Conservation (phyloP, 30 jellyfish, hydroid and myxozoan species). For the Nemopilema nomurai region DNA sequence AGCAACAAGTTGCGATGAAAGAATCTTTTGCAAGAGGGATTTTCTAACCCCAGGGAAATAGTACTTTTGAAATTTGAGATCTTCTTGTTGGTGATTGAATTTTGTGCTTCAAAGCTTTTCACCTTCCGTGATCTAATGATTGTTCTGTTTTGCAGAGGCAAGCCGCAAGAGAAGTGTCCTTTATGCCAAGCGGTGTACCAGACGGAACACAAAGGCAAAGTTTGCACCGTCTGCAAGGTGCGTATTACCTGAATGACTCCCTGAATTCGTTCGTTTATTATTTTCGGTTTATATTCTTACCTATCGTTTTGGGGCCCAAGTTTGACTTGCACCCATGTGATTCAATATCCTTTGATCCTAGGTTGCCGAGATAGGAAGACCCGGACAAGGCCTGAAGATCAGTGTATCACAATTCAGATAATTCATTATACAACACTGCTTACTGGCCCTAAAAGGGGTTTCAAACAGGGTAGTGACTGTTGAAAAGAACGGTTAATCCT, state of each 20-base stretch:
- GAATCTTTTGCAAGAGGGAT: no score
- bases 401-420: slow-evolving; percentile 53
- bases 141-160: slow-evolving; percentile 68
- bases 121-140: no score
- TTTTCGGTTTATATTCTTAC: no score
- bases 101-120: background rate
- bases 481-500: background rate
- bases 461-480: background rate
- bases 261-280: no score
- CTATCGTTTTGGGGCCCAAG: no score
- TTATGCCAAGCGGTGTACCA: slow-evolving; percentile 81
- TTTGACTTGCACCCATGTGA: no score
- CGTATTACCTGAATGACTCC: background rate
- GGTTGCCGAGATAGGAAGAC: slow-evolving; percentile 98
- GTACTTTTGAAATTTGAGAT: no score
- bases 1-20: no score
- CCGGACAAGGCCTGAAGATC: slow-evolving; percentile 86
- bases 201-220: slow-evolving; percentile 89
- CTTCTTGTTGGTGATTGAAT: no score
- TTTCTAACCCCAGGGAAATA: no score
- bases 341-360: slow-evolving; percentile 9
- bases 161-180: slow-evolving; percentile 97
- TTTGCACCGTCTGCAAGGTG: slow-evolving; percentile 84
- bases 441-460: background rate
- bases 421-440: background rate